Evolutionary conservation across 37 sponge, comb jelly and placozoan species (phyloP), one percentile per base, ranked within the genome.

Genomic region (Haliclona indistincta): DNA sequence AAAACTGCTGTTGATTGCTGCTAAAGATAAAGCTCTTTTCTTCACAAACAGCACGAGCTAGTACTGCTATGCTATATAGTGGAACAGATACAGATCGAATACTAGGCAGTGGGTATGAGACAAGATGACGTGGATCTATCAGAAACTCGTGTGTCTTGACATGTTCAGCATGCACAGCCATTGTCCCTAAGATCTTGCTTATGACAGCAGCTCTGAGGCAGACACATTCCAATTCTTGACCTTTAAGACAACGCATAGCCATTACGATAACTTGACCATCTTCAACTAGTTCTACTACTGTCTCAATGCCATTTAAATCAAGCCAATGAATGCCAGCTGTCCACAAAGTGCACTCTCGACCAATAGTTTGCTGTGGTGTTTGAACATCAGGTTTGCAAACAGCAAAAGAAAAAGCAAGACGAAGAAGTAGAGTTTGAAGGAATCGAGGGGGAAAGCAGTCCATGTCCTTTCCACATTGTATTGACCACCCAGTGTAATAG

Each of bases 301-400:
- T 75, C 56, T 83, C 83, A 28, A 73, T 75, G n/a, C 83, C 83
- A 55, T 74, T 40, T 25, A 67, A 53, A 42, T 56, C 40, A 13
- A 83, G 55, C 83, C 75, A 83, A 1, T 56, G 68, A 13, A 83
- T 47, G 19, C 83, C 83, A 53, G 66, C 74, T 61, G 74, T 83
- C 83, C 83, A 83, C 4, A 74, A 7, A 6, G 64, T 83, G 47
- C 83, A 83, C 42, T 74, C 68, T 61, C 66, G 72, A 10, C 6
- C 28, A 1, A 71, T 29, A 43, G 35, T 25, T 3, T 30, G 30
- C 30, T 15, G 29, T 3, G 23, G 15, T 32, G 61, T 47, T 5
- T 41, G n/a, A 38, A 61, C 23, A 25, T 36, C 76, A 19, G 49
- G 6, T 15, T 54, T 77, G 0, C 74, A 56, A 4, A 56, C 67